A percentile compares a stretch with the other conserved stretches of the same genome.
Evolutionary conservation across 2,797 vertebrate species (phyloP).

Genomic region (Chromobotia macracanthus): DNA sequence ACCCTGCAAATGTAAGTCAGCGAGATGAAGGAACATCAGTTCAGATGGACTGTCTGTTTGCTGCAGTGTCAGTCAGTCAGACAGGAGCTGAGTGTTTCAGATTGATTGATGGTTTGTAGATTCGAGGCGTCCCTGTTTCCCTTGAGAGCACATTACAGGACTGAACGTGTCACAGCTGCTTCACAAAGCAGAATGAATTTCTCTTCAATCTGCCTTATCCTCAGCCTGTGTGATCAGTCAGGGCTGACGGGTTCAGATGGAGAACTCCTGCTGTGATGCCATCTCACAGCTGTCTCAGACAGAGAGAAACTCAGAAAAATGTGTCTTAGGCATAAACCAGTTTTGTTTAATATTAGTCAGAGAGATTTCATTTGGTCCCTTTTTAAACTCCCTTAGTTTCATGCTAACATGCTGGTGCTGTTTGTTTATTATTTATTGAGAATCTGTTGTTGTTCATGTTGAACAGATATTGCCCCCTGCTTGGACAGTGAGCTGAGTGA

Average conservation of each 20-base stretch:
- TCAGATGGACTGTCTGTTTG: constrained; percentile 1
- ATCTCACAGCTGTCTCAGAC: constrained; percentile 24
- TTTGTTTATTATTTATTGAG: constrained; percentile 15
- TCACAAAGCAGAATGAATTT: constrained; percentile 39
- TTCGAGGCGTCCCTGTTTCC: constrained; percentile 50
- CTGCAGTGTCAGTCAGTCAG: constrained; percentile 13
- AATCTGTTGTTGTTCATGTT: constrained; percentile 12
- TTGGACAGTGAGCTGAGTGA: constrained; percentile 89
- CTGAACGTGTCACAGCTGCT: constrained; percentile 60
- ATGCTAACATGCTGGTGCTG: background rate
- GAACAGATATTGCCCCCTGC: constrained; percentile 87
- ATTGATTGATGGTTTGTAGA: constrained; percentile 56
- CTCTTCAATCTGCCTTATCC: constrained; percentile 33
- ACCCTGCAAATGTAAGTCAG: constrained; percentile 91
- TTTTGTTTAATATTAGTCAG: constrained; percentile 17
- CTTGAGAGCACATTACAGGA: constrained; percentile 52
- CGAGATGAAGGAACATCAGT: background rate
- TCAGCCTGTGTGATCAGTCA: constrained; percentile 24
- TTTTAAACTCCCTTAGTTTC: constrained; percentile 37
- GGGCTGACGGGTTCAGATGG: constrained; percentile 68
- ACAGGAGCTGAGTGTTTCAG: constrained; percentile 28
- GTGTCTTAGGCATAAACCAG: constrained; percentile 35
- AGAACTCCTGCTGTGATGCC: constrained; percentile 50
- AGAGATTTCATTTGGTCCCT: constrained; percentile 16
- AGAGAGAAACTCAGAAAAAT: constrained; percentile 32